A percentile compares a stretch with the other conserved stretches of the same genome.
Evolutionary conservation across 2,797 vertebrate genomes (phyloP).

Genomic region (Leuciscus waleckii): DNA sequence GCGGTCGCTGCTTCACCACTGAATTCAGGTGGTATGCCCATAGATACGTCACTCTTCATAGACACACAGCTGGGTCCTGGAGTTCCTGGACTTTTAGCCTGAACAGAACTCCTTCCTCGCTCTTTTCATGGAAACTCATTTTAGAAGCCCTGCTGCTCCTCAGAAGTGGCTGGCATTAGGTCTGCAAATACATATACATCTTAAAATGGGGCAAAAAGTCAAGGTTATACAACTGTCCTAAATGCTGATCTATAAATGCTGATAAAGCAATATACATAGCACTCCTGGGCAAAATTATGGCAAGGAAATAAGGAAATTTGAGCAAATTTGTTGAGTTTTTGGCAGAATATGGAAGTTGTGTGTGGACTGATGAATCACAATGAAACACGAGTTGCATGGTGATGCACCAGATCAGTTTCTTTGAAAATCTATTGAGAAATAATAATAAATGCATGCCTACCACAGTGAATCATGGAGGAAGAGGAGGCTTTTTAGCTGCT

Average conservation of each 20-base stretch:
- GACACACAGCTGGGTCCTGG: constrained; percentile 34
- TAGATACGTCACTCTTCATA: constrained; percentile 28
- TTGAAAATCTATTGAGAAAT: too few relatives aligned
- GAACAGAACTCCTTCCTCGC: not conserved
- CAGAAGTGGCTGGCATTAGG: not conserved
- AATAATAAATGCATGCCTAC: too few relatives aligned
- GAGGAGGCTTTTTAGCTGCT: too few relatives aligned
- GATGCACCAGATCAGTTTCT: too few relatives aligned
- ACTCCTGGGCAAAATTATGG: not conserved
- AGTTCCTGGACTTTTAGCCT: not conserved
- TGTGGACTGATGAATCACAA: too few relatives aligned
- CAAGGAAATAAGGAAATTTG: too few relatives aligned
- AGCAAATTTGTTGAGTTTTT: too few relatives aligned
- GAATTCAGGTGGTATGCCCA: constrained; percentile 26
- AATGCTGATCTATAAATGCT: not conserved
- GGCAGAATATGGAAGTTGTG: too few relatives aligned
- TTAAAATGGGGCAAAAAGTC: not conserved
- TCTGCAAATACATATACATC: not conserved
- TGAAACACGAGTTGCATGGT: too few relatives aligned
- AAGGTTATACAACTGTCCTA: not conserved
- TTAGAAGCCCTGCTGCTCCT: constrained; percentile 12
- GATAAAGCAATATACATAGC: not conserved
- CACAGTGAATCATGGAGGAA: too few relatives aligned
- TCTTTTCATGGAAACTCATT: constrained; percentile 18
- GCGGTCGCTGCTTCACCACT: not conserved